Evolutionary conservation across 2,113 vertebrate species (phyloP), one percentile per base, ranked within the genome.

Genomic region (Lycaon pictus): DNA sequence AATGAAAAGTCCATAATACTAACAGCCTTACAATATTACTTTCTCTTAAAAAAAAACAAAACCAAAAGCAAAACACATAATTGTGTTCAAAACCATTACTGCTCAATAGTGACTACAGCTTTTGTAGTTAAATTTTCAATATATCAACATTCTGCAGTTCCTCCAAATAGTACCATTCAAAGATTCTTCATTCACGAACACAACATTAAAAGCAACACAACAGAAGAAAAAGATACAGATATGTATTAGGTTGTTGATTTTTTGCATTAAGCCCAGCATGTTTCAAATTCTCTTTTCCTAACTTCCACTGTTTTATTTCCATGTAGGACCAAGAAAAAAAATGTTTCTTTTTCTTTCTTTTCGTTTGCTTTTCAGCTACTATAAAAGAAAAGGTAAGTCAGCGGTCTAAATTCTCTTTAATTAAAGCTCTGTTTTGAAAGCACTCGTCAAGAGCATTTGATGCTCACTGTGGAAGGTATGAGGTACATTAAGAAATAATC

Each of bases 201-300:
- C 60, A 37, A 83, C 7, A 84, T 67, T 92, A 74, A 79, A 88
- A 89, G 27, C 55, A 90, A 85, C 4, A 11, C 51, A 60, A 77
- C 62, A 51, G 51, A 8, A 55, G 32, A 90, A 60, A 35, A 89
- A 58, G 22, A 91, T 85, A 62, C 20, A 81, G 12, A 71, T 27
- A 29, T 29, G 5, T 32, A 65, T 43, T 29, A 74, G 51, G 22
- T 69, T 91, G 62, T 74, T 95, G 77, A 72, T 60, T 67, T 91
- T 88, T 51, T 80, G 11, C 60, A 79, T 62, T 10, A 92, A 95
- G 22, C 9, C 10, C 5, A 27, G 2, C 37, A 92, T 63, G 60
- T n/a, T 58, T 92, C 37, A 37, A 90, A 87, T 94, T 97, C 51
- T 88, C 9, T 83, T 90, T 87, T 69, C 35, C 23, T 86, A 90